Evolutionary conservation across 2,888 invertebrate species (phyloP).

Genomic region (Blastobasis adustella): DNA sequence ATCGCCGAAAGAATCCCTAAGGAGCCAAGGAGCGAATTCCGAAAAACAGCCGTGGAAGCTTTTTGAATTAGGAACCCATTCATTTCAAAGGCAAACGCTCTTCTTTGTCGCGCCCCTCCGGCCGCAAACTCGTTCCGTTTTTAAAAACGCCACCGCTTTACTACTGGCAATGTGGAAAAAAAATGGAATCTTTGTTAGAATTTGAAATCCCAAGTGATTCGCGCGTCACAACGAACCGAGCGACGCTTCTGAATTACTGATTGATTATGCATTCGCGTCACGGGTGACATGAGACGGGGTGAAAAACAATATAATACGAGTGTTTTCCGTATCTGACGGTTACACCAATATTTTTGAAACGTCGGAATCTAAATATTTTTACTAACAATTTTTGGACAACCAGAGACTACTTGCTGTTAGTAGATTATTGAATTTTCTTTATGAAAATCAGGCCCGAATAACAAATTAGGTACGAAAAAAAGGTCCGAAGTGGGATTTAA

Average conservation of each 20-base stretch:
- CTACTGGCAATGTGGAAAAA: slow-evolving; percentile 36
- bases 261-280: slow-evolving; percentile 70
- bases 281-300: slow-evolving; percentile 44
- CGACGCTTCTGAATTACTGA: slow-evolving; percentile 61
- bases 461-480: too few relatives aligned
- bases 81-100: slow-evolving; percentile 21
- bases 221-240: slow-evolving; percentile 41
- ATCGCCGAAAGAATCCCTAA: slow-evolving; percentile 42
- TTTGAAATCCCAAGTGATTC: slow-evolving; percentile 58
- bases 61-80: slow-evolving; percentile 69
- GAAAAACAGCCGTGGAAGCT: slow-evolving; percentile 62
- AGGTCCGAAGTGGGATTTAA: too few relatives aligned
- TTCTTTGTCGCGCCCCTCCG: slow-evolving; percentile 60
- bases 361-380: background rate
- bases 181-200: slow-evolving; percentile 59
- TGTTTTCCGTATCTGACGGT: slow-evolving; percentile 12
- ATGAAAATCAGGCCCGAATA: too few relatives aligned
- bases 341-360: background rate
- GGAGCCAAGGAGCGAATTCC: slow-evolving; percentile 42
- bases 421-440: too few relatives aligned
- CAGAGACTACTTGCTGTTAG: too few relatives aligned
- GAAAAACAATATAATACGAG: slow-evolving; percentile 40
- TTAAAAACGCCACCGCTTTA: slow-evolving; percentile 34
- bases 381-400: too few relatives aligned
- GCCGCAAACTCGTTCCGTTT: slow-evolving; percentile 43